phyloP scores from a whole-genome alignment of 2,113 vertebrate species.

The Chrysemys picta region DNA sequence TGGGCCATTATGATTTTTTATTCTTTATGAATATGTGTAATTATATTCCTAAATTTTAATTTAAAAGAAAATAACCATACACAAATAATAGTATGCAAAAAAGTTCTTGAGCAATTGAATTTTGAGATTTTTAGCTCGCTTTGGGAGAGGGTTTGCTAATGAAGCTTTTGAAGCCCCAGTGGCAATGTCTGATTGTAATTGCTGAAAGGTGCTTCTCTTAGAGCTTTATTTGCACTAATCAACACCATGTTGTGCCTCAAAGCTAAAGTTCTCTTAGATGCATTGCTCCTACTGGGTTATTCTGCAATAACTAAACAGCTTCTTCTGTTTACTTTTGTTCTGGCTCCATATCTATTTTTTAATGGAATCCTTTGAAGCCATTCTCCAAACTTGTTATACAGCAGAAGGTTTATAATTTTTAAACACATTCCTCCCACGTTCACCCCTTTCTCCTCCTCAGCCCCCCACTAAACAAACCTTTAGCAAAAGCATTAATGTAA shows the following conservation, averaged over 20 bases:
- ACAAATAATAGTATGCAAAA: constrained; percentile 16
- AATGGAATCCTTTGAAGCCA: constrained; percentile 46
- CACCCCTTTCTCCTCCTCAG: not conserved
- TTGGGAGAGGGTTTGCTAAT: constrained; percentile 64
- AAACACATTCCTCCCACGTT: not conserved
- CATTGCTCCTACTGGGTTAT: constrained; percentile 58
- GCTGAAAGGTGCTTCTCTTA: constrained; percentile 70
- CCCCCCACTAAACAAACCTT: not conserved
- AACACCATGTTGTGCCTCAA: constrained; percentile 80
- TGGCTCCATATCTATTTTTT: constrained; percentile 20
- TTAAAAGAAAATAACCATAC: constrained; percentile 34
- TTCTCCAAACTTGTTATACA: constrained; percentile 24
- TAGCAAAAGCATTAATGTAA: not conserved
- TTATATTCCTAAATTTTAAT: constrained; percentile 44
- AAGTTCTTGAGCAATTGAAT: constrained; percentile 22
- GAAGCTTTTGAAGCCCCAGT: constrained; percentile 75
- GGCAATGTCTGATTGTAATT: constrained; percentile 76
- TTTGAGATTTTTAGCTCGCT: constrained; percentile 42
- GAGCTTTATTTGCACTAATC: constrained; percentile 78
- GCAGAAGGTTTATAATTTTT: not conserved
- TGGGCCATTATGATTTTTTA: constrained; percentile 51
- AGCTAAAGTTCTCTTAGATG: constrained; percentile 65
- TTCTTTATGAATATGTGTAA: constrained; percentile 1
- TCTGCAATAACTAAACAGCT: constrained; percentile 33
- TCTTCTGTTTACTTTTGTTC: constrained; percentile 60